Evolutionary conservation across 2,797 vertebrate species (phyloP).

Genomic region (Silurus lanzhouensis): DNA sequence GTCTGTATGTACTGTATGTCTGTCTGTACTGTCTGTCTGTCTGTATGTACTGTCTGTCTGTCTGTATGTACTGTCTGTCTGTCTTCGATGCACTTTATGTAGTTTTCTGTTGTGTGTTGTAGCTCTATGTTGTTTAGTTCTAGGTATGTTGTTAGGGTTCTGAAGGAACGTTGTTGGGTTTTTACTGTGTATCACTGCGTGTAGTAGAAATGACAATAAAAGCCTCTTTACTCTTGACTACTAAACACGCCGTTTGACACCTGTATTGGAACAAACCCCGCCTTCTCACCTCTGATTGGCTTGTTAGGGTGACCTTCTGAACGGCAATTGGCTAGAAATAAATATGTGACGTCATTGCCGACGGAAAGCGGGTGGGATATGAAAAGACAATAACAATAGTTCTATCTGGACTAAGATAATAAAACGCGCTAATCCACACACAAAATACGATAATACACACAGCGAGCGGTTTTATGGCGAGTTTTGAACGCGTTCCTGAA

Average conservation of each 20-base stretch:
- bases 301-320: neutral
- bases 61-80: too few species aligned
- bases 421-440: neutral
- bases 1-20: too few species aligned
- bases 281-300: constrained; percentile 13
- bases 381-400: neutral
- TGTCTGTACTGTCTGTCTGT: too few species aligned
- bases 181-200: too few species aligned
- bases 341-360: too few species aligned
- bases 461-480: neutral
- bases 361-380: constrained; percentile 7
- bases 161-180: too few species aligned
- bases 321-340: neutral
- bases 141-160: too few species aligned
- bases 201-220: too few species aligned
- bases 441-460: neutral
- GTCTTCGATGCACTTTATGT: too few species aligned
- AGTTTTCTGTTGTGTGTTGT: too few species aligned
- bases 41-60: too few species aligned
- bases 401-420: neutral
- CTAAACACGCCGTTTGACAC: neutral
- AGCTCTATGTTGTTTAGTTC: too few species aligned
- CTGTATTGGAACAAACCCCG: neutral
- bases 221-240: neutral
- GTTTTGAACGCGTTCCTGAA: neutral